Conservation (phyloP, 2,888 invertebrate genomes). For the Nineta flava region DNA sequence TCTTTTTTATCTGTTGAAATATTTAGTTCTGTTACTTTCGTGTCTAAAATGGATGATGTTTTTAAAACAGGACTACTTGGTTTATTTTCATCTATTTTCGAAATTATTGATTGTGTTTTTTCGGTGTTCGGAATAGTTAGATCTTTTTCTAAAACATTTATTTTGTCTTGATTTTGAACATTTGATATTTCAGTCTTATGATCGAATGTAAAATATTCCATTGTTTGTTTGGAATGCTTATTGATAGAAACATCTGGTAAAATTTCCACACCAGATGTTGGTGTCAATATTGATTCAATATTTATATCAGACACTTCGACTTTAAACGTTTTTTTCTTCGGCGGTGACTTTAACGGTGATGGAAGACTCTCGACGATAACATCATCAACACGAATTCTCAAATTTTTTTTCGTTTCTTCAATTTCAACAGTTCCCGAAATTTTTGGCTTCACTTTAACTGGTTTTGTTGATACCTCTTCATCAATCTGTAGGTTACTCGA, state of each 20-base stretch:
- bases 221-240: too few species aligned
- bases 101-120: background rate
- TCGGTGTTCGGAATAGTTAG: slow-evolving; percentile 2
- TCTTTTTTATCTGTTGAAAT: too few species aligned
- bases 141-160: slow-evolving; percentile 1
- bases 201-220: too few species aligned
- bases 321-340: slow-evolving; percentile 1
- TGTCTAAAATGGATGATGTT: too few species aligned
- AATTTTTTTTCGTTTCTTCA: slow-evolving; percentile 27
- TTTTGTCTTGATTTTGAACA: too few species aligned
- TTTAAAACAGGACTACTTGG: background rate
- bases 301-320: slow-evolving; percentile 4
- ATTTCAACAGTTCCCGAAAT: slow-evolving; percentile 38
- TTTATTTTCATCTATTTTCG: background rate
- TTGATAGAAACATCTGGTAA: too few species aligned
- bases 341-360: slow-evolving; percentile 13
- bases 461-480: too few species aligned
- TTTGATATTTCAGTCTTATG: too few species aligned
- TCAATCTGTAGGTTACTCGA: too few species aligned
- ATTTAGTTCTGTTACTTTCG: too few species aligned
- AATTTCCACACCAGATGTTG: too few species aligned
- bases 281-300: too few species aligned
- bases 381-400: slow-evolving; percentile 39
- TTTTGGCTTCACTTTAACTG: slow-evolving; percentile 27
- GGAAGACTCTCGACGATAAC: slow-evolving; percentile 42